phyloP scores from a whole-genome alignment of 2,888 invertebrate species.

The Ornithoptera alexandrae region DNA sequence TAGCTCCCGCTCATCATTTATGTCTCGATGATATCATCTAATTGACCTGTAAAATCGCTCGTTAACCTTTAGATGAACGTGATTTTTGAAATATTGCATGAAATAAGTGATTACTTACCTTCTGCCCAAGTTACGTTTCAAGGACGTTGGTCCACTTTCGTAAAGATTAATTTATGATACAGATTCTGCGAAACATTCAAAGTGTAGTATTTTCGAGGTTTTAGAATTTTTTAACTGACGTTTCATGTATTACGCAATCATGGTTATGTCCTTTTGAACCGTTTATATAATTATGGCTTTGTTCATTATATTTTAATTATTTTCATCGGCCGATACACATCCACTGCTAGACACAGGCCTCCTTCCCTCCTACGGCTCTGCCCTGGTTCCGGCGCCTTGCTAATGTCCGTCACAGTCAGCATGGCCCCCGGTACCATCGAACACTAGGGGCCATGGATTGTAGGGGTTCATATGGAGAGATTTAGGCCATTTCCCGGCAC shows the following conservation, averaged over 20 bases:
- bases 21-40: conserved; percentile 4
- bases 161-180: neutral
- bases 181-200: neutral
- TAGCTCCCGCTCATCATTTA: neutral
- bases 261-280: neutral
- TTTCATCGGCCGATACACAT: too few relatives aligned
- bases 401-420: too few relatives aligned
- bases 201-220: neutral
- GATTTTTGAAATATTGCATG: conserved; percentile 26
- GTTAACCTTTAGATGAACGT: conserved; percentile 27
- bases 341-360: too few relatives aligned
- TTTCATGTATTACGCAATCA: neutral
- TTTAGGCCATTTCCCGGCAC: too few relatives aligned
- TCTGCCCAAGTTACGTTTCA: conserved; percentile 15
- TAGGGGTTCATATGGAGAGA: too few relatives aligned
- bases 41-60: conserved; percentile 16
- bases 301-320: too few relatives aligned
- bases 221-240: neutral
- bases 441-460: too few relatives aligned
- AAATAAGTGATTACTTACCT: conserved; percentile 17
- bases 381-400: too few relatives aligned
- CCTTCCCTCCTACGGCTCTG: too few relatives aligned
- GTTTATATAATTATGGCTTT: too few relatives aligned
- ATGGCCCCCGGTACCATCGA: too few relatives aligned
- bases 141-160: conserved; percentile 23